Conservation (phyloP, 2,888 invertebrate species). For the Oligia latruncula region DNA sequence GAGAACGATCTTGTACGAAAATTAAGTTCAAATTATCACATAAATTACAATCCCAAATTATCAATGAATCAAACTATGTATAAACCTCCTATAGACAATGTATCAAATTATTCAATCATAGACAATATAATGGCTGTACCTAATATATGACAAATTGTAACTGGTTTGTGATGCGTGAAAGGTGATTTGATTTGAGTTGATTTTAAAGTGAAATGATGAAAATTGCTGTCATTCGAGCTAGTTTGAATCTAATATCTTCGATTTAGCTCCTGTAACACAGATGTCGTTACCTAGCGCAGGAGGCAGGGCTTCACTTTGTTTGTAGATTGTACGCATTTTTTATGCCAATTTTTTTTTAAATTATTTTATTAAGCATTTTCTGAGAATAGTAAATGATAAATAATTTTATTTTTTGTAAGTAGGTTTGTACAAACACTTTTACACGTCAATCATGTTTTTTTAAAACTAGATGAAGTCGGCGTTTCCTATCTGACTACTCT, state of each 20-base stretch:
- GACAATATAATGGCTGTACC: constrained; percentile 25
- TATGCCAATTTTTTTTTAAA: too few relatives aligned
- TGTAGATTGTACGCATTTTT: too few relatives aligned
- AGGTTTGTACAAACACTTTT: too few relatives aligned
- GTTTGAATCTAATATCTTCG: too few relatives aligned
- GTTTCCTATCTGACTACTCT: too few relatives aligned
- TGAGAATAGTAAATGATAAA: too few relatives aligned
- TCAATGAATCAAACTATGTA: constrained; percentile 38
- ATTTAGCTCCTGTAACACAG: too few relatives aligned
- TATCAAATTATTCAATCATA: constrained; percentile 49
- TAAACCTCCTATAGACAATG: constrained; percentile 43
- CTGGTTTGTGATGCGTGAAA: constrained; percentile 46
- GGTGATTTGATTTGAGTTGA: constrained; percentile 26
- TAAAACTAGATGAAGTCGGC: too few relatives aligned
- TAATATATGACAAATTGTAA: constrained; percentile 27
- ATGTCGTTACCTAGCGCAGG: too few relatives aligned
- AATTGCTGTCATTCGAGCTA: neutral
- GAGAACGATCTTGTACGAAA: neutral
- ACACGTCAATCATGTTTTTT: too few relatives aligned
- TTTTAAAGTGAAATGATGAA: neutral
- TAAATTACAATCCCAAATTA: constrained; percentile 27
- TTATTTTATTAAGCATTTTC: neutral
- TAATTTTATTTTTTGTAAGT: too few relatives aligned
- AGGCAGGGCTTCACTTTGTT: too few relatives aligned
- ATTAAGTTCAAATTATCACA: constrained; percentile 1